A percentile compares a stretch with the other conserved stretches of the same genome.
Conservation (phyloP, 2,888 invertebrate genomes). For the Plagiodera versicolora region DNA sequence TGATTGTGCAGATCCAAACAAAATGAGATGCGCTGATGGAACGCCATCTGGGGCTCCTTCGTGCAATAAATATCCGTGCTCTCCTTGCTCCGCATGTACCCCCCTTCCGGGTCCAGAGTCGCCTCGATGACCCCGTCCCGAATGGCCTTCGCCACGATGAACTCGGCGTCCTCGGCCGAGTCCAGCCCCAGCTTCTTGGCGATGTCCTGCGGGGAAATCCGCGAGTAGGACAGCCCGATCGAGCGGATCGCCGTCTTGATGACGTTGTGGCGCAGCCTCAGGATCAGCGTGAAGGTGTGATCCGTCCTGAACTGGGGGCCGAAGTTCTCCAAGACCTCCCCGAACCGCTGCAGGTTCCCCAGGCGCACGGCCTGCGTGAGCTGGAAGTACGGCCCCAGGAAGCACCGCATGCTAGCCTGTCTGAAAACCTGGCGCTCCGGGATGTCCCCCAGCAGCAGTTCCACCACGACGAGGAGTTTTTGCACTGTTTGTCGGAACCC, state of each 20-base stretch:
- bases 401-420: constrained; percentile 83
- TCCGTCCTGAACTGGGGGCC: constrained; percentile 91
- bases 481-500: constrained; percentile 98
- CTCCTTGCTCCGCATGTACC: constrained; percentile 97
- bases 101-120: constrained; percentile 91
- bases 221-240: constrained; percentile 94
- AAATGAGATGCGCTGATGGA: constrained; percentile 96
- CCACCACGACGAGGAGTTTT: constrained; percentile 92
- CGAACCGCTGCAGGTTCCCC: constrained; percentile 92
- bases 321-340: constrained; percentile 88
- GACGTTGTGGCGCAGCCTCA: constrained; percentile 96
- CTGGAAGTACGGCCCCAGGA: constrained; percentile 94
- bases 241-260: constrained; percentile 97
- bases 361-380: constrained; percentile 95
- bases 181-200: constrained; percentile 92
- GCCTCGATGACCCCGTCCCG: constrained; percentile 99
- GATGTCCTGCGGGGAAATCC: constrained; percentile 93
- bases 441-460: constrained; percentile 93
- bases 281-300: constrained; percentile 93
- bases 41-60: constrained; percentile 92
- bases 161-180: constrained; percentile 97
- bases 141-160: constrained; percentile 97
- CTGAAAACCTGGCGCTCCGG: constrained; percentile 96
- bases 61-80: constrained; percentile 97
- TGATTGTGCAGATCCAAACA: constrained; percentile 98